These are phyloP conservation scores for Pipa parva DNA, from an alignment of 2,113 vertebrate species.

Conservation along the genomic window DNA sequence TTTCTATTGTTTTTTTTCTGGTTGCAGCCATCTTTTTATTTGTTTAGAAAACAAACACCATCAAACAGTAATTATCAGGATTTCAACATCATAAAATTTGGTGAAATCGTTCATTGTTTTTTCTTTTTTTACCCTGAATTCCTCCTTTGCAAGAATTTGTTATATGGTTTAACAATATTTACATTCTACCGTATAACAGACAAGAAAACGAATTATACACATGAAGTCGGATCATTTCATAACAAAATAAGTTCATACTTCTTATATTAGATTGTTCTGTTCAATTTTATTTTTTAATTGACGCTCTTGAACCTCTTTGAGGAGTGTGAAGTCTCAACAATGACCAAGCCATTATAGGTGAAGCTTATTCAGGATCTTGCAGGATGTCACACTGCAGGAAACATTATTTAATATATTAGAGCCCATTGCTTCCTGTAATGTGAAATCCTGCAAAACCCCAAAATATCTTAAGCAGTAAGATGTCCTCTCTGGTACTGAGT, in stretches of 20 bases:
- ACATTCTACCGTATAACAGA: no score
- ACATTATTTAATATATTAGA: conserved; percentile 39
- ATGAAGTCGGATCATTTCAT: background rate
- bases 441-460: conserved; percentile 44
- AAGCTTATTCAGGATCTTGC: conserved; percentile 40
- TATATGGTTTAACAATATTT: no score
- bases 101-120: no score
- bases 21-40: no score
- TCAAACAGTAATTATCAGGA: no score
- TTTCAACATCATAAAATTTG: no score
- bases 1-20: no score
- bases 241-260: background rate
- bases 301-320: conserved; percentile 16
- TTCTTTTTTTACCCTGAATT: no score
- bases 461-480: conserved; percentile 37
- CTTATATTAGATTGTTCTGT: background rate
- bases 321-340: conserved; percentile 22
- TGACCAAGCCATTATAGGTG: conserved; percentile 21
- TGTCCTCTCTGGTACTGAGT: conserved; percentile 35
- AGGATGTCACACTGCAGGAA: conserved; percentile 44
- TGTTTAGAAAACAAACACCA: no score
- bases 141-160: no score
- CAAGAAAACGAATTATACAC: no score
- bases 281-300: background rate
- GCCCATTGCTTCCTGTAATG: conserved; percentile 41